Evolutionary conservation across 2,797 vertebrate species (phyloP).

Genomic region (Alcedo atthis): DNA sequence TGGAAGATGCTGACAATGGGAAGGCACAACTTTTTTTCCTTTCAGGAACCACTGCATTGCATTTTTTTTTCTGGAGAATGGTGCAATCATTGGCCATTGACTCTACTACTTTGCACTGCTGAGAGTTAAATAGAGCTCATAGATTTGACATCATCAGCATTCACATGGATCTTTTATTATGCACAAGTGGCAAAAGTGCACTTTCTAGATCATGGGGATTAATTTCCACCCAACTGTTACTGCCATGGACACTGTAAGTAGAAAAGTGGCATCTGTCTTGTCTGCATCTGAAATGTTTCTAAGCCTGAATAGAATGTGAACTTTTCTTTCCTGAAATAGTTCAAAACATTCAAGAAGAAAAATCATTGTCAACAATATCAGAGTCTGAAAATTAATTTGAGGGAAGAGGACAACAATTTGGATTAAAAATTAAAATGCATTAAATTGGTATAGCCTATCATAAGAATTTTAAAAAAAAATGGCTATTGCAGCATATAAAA

Average conservation of each 20-base stretch:
- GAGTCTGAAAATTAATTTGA: fast-evolving
- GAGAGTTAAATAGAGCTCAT: background rate
- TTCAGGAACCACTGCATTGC: background rate
- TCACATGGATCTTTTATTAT: background rate
- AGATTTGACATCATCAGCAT: background rate
- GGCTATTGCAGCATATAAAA: background rate
- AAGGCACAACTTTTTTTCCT: background rate
- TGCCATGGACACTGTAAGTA: background rate
- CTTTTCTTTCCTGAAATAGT: background rate
- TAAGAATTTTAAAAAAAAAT: background rate
- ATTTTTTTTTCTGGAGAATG: background rate
- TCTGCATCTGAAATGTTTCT: background rate
- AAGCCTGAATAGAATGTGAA: background rate
- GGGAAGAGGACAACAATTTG: background rate
- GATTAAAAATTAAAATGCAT: background rate
- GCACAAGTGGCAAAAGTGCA: background rate
- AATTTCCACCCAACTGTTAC: background rate
- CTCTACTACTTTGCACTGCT: background rate
- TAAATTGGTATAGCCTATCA: background rate
- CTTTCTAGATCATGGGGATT: background rate
- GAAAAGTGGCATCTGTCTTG: background rate
- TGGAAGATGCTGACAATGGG: background rate
- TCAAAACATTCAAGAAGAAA: background rate
- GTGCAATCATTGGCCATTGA: background rate
- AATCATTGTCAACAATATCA: fast-evolving